Base-by-base conservation (phyloP, 2,797 vertebrate species). In the Hipposideros larvatus region DNA sequence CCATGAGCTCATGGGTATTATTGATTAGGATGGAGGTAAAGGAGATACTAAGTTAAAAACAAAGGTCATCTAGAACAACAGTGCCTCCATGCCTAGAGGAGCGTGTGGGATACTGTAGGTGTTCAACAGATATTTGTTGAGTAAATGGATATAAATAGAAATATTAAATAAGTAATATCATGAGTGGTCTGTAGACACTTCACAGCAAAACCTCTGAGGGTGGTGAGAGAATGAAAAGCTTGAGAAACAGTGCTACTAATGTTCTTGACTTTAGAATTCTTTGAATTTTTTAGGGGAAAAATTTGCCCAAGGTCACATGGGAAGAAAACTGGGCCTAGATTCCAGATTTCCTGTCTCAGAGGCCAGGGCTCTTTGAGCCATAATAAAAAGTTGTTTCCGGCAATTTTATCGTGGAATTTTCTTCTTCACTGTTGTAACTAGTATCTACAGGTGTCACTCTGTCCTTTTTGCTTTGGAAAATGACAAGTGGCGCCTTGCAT, bases 381-480 rank as follows among this genome's bases (percentile, higher is more conserved):
- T 11, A 31, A 24, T 16, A 34, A 37, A 88, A 92, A 14, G 14
- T 63, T 10, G 1, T 37, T 84, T 91, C 48, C 65, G 41, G 24
- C 11, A 14, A 53, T 70, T 68, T 86, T 53, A 68, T 68, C 14
- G 8, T 0, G 21, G n/a, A 5, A 28, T 91, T 70, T 84, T 13
- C 59, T 63, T 88, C 48, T 77, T 88, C 4, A 4, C 34, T n/a
- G 1, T 55, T 48, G 11, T 77, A 41, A 16, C 51, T 71, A 11
- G 37, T n/a, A 8, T 46, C 66, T 21, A 4, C 16, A 24, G 75
- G 26, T 24, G 21, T 77, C 55, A 41, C 24, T 5, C 16, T 48
- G 4, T 87, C 46, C 14, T 51, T 90, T 73, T 84, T 48, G 68
- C 37, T 96, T 88, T 85, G 46, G 51, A 46, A 87, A 89, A 65